Evolutionary conservation across 2,888 invertebrate species (phyloP).

Genomic region (Nymphalis urticae): DNA sequence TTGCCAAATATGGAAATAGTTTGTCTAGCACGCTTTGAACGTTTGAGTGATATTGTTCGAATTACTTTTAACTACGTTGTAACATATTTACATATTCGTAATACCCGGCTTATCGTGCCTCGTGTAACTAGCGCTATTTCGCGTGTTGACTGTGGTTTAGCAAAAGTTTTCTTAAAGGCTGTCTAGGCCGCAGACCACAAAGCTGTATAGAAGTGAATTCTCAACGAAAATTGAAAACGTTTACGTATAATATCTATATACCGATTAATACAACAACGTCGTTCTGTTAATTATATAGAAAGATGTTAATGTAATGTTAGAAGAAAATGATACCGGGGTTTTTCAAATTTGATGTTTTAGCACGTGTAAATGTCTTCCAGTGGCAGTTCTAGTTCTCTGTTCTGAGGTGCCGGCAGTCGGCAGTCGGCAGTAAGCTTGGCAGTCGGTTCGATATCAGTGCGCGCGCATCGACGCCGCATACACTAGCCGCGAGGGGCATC

Average conservation of each 20-base stretch:
- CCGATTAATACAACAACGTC: too few relatives aligned
- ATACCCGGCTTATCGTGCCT: constrained; percentile 16
- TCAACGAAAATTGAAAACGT: too few relatives aligned
- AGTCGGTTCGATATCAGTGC: constrained; percentile 66
- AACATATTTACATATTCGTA: constrained; percentile 6
- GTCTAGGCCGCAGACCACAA: constrained; percentile 6
- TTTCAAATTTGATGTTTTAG: too few relatives aligned
- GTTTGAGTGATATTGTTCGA: neutral
- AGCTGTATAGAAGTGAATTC: neutral
- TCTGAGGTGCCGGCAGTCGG: constrained; percentile 37
- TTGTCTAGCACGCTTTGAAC: neutral
- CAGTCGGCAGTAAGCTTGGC: constrained; percentile 38
- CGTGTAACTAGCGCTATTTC: constrained; percentile 26
- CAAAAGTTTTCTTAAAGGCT: constrained; percentile 13
- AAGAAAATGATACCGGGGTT: too few relatives aligned
- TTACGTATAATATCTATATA: too few relatives aligned
- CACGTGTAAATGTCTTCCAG: neutral
- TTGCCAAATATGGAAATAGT: neutral
- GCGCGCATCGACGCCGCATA: constrained; percentile 61
- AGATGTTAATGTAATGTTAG: too few relatives aligned
- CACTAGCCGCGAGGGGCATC: constrained; percentile 36
- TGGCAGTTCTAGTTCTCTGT: constrained; percentile 16
- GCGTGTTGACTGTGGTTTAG: constrained; percentile 29
- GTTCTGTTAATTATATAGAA: too few relatives aligned
- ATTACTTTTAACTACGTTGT: neutral